These are phyloP conservation scores for Tenualosa thibaudeaui DNA, from an alignment of 2,797 vertebrate genomes.

Conservation along the genomic window DNA sequence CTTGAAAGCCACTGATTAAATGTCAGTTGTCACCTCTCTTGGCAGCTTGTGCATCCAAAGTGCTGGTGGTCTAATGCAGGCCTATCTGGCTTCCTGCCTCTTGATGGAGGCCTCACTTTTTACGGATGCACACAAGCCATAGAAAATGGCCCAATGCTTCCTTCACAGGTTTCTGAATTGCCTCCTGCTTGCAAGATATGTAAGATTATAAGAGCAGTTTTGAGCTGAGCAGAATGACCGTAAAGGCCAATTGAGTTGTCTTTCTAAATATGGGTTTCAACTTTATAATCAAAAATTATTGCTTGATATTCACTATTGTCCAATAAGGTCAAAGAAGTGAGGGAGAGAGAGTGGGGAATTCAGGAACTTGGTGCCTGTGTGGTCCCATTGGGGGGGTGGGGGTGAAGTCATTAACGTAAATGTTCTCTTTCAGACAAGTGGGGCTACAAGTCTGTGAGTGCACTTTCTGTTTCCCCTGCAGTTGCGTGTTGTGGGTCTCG, in stretches of 20 bases:
- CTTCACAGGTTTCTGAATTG: not conserved
- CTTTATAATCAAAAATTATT: not conserved
- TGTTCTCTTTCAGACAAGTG: conserved; percentile 67
- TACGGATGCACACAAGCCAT: not conserved
- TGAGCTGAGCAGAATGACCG: not conserved
- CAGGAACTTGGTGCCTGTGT: not conserved
- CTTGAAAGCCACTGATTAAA: not conserved
- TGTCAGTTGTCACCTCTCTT: not conserved
- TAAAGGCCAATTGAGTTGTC: not conserved
- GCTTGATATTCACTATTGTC: not conserved
- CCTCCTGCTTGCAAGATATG: not conserved
- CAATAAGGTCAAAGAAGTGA: not conserved
- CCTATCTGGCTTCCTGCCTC: not conserved
- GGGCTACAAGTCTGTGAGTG: conserved; percentile 59
- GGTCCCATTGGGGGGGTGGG: not conserved
- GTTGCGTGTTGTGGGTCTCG: conserved; percentile 38
- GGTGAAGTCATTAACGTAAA: conserved; percentile 58
- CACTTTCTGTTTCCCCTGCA: conserved; percentile 40
- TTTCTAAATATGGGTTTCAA: not conserved
- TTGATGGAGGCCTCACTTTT: not conserved
- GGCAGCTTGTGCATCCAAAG: not conserved
- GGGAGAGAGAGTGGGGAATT: not conserved
- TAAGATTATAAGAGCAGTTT: not conserved
- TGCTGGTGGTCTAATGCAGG: not conserved
- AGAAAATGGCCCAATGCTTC: not conserved